Conservation (phyloP, 2,888 invertebrate species). For the Tetheella fluctuosa region DNA sequence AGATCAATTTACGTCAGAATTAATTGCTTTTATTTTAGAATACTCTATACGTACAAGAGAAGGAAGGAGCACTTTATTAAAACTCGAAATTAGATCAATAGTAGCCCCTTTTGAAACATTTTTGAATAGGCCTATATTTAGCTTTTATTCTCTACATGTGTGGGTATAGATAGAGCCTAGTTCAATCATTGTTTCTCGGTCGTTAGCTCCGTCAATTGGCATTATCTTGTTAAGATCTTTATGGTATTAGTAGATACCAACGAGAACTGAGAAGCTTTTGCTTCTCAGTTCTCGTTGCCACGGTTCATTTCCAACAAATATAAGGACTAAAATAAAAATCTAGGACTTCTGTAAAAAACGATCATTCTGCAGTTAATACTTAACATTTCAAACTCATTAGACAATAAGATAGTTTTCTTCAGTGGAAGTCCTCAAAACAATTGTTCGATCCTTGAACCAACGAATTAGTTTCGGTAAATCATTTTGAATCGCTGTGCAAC, state of each 20-base stretch:
- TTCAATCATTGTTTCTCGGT: not conserved
- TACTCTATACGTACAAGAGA: not conserved
- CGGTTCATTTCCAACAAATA: too few species aligned
- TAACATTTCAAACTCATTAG: too few species aligned
- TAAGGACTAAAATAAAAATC: too few species aligned
- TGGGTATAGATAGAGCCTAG: not conserved
- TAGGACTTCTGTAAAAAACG: too few species aligned
- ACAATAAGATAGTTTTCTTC: too few species aligned
- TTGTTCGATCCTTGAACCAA: not conserved
- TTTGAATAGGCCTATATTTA: too few species aligned
- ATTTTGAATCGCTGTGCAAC: not conserved
- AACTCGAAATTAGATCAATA: not conserved
- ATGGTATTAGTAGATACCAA: too few species aligned
- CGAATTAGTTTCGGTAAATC: not conserved
- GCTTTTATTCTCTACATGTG: not conserved
- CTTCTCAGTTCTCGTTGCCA: too few species aligned
- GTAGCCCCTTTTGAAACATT: too few species aligned
- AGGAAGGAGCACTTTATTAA: not conserved
- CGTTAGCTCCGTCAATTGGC: slow-evolving; percentile 1
- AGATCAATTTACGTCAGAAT: not conserved
- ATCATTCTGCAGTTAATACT: too few species aligned
- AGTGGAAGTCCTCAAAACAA: too few species aligned
- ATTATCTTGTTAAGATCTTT: slow-evolving; percentile 6
- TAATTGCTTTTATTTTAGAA: not conserved
- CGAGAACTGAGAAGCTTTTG: too few species aligned